Percentiles rank a stretch among this genome's conserved stretches.
Evolutionary conservation across 1,140 invertebrate species (phyloP).

Genomic region (Drosophila chauvacae): DNA sequence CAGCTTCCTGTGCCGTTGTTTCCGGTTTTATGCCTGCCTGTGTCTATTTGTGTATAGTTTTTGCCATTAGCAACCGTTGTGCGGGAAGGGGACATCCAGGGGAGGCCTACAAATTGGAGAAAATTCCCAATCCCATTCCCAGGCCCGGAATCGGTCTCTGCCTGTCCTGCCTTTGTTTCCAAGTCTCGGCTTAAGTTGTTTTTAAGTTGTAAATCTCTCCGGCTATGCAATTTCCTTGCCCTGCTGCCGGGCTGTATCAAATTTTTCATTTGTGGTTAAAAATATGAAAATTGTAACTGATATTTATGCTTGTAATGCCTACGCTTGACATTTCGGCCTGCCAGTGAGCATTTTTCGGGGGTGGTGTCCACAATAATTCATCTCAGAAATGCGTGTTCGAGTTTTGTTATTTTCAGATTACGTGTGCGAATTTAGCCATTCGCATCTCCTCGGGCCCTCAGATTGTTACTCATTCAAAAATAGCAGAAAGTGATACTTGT

Average conservation of each 20-base stretch:
- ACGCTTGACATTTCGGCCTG: slow-evolving; percentile 68
- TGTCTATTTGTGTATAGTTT: slow-evolving; percentile 75
- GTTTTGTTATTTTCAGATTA: slow-evolving; percentile 68
- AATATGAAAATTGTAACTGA: slow-evolving; percentile 82
- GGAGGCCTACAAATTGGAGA: slow-evolving; percentile 62
- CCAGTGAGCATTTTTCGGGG: slow-evolving; percentile 11
- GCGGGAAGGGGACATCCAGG: slow-evolving; percentile 4
- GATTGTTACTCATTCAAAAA: slow-evolving; percentile 36
- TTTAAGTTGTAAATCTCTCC: slow-evolving; percentile 81
- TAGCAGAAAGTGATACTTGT: slow-evolving; percentile 53
- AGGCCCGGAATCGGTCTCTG: slow-evolving; percentile 12
- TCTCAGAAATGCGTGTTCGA: slow-evolving; percentile 67
- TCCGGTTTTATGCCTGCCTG: slow-evolving; percentile 70
- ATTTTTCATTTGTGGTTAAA: slow-evolving; percentile 73
- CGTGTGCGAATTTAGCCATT: slow-evolving; percentile 55
- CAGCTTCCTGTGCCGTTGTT: slow-evolving; percentile 80
- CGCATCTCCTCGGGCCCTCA: slow-evolving; percentile 13
- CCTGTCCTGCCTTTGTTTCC: slow-evolving; percentile 59
- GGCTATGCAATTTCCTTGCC: slow-evolving; percentile 66
- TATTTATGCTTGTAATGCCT: slow-evolving; percentile 79
- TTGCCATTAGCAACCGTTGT: slow-evolving; percentile 64
- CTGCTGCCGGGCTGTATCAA: slow-evolving; percentile 51
- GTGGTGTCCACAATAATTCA: slow-evolving; percentile 73
- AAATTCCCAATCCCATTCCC: slow-evolving; percentile 14
- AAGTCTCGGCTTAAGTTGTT: slow-evolving; percentile 82